Base-by-base conservation (phyloP, 2,888 invertebrate species). In the Petrophora chlorosata region DNA sequence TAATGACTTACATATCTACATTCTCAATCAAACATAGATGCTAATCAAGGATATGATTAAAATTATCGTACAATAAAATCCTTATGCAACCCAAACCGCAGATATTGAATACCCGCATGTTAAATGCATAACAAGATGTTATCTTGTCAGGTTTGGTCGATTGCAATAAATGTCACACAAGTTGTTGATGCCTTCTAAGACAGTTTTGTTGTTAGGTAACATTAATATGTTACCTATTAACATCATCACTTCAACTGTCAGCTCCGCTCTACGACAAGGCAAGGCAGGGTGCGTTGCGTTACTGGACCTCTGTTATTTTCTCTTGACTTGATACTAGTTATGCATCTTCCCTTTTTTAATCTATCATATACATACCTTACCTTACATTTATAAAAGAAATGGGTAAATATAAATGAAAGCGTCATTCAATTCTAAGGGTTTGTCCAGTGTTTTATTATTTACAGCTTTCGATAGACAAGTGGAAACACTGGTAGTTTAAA, bases 401-500 rank as follows among this genome's bases (percentile, higher is more conserved):
- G 9, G 7, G 5, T 26, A 7, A 7, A 7, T n/a, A 46, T 23
- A 45, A 38, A 45, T 32, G 32, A 38, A 25, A 32, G 17, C 26
- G 36, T 8, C 13, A 38, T 36, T 25, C 10, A 36, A 32, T 16
- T 36, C 36, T 13, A 14, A 13, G 4, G 7, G 40, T 35, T 41
- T 14, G 7, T 28, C 29, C 29, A 56, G 36, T 28, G 10, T 29
- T 39, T 46, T 41, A 29, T 34, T 8, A 34, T 65, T 64, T 60
- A 71, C 55, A 56, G 55, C 59, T 54, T 53, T 48, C 56, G 54
- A 50, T 61, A 57, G 47, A 44, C 38, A 52, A 53, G 54, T 74
- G 70, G 64, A 74, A 71, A 65, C 47, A 64, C 59, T 72, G 55
- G 57, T 61, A 58, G 57, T 72, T 78, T 78, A 72, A 80, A 71